Conservation (phyloP, 2,888 invertebrate genomes). For the Periphyllus acericola region DNA sequence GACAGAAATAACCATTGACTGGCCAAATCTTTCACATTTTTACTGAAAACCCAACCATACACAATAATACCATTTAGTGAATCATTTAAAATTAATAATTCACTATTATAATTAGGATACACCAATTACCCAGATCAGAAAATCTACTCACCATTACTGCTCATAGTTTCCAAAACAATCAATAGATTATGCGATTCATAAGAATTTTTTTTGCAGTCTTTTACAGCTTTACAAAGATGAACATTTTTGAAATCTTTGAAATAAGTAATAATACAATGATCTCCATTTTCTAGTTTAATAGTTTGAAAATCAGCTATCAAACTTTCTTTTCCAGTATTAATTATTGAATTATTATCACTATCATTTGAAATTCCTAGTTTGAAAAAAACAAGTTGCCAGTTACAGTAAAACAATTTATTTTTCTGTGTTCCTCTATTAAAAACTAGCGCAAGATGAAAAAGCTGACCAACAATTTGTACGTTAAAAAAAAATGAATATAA, state of each 20-base stretch:
- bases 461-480: no score
- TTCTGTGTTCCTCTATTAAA: no score
- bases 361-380: not conserved
- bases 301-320: not conserved
- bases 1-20: no score
- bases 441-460: no score
- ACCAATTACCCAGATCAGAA: no score
- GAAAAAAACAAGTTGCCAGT: not conserved
- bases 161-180: not conserved
- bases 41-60: no score
- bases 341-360: not conserved
- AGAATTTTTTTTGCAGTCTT: not conserved
- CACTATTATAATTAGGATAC: no score
- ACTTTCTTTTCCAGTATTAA: not conserved
- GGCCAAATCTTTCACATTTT: no score
- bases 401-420: not conserved
- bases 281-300: constrained; percentile 15
- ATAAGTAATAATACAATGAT: constrained; percentile 25
- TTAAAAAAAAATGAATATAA: no score
- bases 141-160: constrained; percentile 12
- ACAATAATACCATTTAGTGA: not conserved
- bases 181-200: constrained; percentile 19
- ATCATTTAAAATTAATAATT: not conserved
- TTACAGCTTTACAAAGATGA: constrained; percentile 33
- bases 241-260: constrained; percentile 52